A percentile compares a stretch with the other conserved stretches of the same genome.
These are phyloP conservation scores for Nephotettix cincticeps DNA, from an alignment of 1,140 invertebrate species.

Conservation along the genomic window DNA sequence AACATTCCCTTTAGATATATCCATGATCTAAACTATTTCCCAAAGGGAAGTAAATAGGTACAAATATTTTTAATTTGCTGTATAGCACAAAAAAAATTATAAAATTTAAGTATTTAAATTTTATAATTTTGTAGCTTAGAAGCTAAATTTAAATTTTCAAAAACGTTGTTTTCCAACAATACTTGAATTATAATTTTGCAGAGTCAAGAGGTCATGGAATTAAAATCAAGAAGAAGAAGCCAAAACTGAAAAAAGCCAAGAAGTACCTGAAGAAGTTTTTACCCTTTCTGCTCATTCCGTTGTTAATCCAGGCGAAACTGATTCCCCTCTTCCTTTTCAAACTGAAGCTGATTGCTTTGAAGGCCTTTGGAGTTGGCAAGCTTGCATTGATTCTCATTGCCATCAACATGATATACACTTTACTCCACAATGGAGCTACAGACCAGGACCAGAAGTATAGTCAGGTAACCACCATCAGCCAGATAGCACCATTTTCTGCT, in stretches of 20 bases:
- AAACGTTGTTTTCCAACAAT: too few relatives aligned
- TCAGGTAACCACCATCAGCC: too few relatives aligned
- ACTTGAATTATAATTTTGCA: too few relatives aligned
- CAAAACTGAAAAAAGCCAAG: constrained; percentile 36
- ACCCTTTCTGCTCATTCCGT: constrained; percentile 38
- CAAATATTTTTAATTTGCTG: too few relatives aligned
- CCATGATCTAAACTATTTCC: too few relatives aligned
- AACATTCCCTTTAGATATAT: too few relatives aligned
- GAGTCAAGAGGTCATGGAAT: background rate
- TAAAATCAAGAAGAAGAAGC: constrained; percentile 24
- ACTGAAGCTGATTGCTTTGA: constrained; percentile 39
- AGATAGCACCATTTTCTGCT: too few relatives aligned
- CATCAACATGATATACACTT: constrained; percentile 32
- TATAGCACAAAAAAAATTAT: too few relatives aligned
- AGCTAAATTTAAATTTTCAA: too few relatives aligned
- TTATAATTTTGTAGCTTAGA: too few relatives aligned
- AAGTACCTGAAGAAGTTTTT: constrained; percentile 34
- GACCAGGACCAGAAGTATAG: background rate
- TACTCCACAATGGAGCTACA: background rate
- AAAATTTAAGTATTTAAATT: too few relatives aligned
- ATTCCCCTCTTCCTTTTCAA: constrained; percentile 40
- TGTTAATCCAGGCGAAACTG: constrained; percentile 36
- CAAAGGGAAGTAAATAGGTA: too few relatives aligned
- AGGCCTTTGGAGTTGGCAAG: constrained; percentile 39
- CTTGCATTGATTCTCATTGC: constrained; percentile 35